Conservation (phyloP, 2,888 invertebrate species). For the Notocelia uddmanniana region DNA sequence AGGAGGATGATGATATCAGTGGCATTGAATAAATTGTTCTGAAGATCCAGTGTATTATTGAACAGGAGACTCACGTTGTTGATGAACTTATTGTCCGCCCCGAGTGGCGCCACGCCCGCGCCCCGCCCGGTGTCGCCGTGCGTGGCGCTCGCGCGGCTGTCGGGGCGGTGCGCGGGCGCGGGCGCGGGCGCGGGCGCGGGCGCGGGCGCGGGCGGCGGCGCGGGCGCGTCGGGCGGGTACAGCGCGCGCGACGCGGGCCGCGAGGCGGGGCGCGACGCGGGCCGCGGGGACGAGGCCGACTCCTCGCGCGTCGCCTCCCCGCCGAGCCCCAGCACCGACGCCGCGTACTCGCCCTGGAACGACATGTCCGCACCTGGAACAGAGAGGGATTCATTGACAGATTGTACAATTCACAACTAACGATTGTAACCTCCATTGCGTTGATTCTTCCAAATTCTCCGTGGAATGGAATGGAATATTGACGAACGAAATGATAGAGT, state of each 20-base stretch:
- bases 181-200: constrained; percentile 61
- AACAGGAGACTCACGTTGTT: constrained; percentile 46
- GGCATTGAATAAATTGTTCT: too few relatives aligned
- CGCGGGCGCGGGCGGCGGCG: constrained; percentile 56
- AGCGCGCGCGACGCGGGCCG: constrained; percentile 58
- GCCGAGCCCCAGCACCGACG: constrained; percentile 92
- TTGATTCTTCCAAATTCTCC: neutral
- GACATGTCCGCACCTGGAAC: constrained; percentile 93
- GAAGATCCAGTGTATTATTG: too few relatives aligned
- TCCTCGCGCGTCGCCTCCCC: constrained; percentile 75
- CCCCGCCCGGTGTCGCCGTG: too few relatives aligned
- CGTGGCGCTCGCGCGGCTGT: constrained; percentile 35
- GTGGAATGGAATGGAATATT: neutral
- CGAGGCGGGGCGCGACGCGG: constrained; percentile 59
- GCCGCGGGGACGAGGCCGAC: constrained; percentile 59
- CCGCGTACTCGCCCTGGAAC: constrained; percentile 96
- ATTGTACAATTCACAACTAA: neutral
- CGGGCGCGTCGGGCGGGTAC: constrained; percentile 61
- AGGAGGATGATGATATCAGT: too few relatives aligned
- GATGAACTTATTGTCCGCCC: constrained; percentile 57
- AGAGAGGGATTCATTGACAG: neutral
- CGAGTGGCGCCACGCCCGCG: too few relatives aligned
- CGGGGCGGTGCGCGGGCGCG: constrained; percentile 48
- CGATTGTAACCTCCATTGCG: too few relatives aligned
- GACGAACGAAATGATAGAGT: too few relatives aligned